Evolutionary conservation across 1,140 invertebrate species (phyloP), one percentile per base, ranked within the genome.

Genomic region (Drosophila erecta): DNA sequence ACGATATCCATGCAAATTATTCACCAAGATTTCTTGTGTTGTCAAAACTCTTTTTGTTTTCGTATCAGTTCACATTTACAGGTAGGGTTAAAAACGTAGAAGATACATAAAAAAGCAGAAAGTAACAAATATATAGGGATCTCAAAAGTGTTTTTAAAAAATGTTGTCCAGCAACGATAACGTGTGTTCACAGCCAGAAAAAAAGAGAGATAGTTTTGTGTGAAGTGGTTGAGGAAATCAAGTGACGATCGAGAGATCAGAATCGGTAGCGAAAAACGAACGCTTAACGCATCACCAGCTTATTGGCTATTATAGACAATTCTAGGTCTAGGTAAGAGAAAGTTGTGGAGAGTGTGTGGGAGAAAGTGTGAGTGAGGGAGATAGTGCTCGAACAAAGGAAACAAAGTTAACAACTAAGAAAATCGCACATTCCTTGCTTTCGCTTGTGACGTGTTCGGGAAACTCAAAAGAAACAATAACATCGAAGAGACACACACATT

Each of bases 1-100:
- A 91, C 90, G 80, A 90, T 91, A 90, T 90, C 90, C 90, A 91
- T 91, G 90, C 90, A 91, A 91, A 91, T 91, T 91, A 75, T 89
- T 91, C 79, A 84, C 90, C 79, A 81, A 72, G 74, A 86, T 81
- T 71, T 79, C 57, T 71, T 83, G 37, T 55, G 65, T 77, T 58
- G 53, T 43, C 30, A 54, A 64, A 49, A 57, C 40, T 64, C 57
- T 15, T 35, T 66, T 30, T 30, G 30, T 30, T 30, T 61, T 64
- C 77, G 64, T 61, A 43, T 56, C 46, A 40, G 57, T 76, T 87
- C 70, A 87, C 84, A 89, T 70, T 74, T 87, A 86, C 79, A 89
- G 64, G 43, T 78, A 70, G 54, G 41, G 15, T 50, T 50, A 73
- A 73, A 51, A 46, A 81, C 65, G 64, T 65, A 60, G 70, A 73